Conservation (phyloP, 2,113 vertebrate genomes). For the Cavia aperea region DNA sequence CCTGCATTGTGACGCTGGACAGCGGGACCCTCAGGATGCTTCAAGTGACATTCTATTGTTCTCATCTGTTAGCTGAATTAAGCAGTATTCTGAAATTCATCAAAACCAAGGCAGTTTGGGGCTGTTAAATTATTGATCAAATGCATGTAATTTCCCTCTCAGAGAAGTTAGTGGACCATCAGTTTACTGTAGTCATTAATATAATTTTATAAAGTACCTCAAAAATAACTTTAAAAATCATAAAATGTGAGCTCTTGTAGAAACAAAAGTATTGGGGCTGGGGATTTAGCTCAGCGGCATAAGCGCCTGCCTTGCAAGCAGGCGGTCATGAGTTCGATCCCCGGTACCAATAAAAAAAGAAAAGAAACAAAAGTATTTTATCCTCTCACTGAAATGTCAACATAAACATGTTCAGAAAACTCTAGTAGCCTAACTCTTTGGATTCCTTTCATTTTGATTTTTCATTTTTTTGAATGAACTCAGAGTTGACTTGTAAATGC, state of each 20-base stretch:
- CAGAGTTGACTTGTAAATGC: neutral
- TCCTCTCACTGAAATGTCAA: neutral
- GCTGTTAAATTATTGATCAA: neutral
- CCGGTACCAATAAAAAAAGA: neutral
- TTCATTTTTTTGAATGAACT: neutral
- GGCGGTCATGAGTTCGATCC: no score
- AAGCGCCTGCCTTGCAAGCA: no score
- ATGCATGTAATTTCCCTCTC: neutral
- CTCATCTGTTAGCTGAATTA: conserved; percentile 6
- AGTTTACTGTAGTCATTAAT: neutral
- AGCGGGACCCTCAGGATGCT: neutral
- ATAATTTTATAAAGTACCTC: neutral
- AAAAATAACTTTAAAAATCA: conserved; percentile 32
- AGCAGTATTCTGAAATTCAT: neutral
- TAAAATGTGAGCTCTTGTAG: neutral
- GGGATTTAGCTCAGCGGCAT: no score
- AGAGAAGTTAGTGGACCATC: conserved; percentile 11
- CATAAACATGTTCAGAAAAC: neutral
- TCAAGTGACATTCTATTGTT: neutral
- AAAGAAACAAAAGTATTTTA: neutral
- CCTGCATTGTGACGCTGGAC: neutral
- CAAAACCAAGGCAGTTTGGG: neutral
- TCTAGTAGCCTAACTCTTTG: neutral
- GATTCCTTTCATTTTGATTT: neutral
- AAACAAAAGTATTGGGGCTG: neutral